Percentiles rank a stretch among this genome's conserved stretches.
Conservation (phyloP, 2,888 invertebrate genomes). For the Lamproptera curius region DNA sequence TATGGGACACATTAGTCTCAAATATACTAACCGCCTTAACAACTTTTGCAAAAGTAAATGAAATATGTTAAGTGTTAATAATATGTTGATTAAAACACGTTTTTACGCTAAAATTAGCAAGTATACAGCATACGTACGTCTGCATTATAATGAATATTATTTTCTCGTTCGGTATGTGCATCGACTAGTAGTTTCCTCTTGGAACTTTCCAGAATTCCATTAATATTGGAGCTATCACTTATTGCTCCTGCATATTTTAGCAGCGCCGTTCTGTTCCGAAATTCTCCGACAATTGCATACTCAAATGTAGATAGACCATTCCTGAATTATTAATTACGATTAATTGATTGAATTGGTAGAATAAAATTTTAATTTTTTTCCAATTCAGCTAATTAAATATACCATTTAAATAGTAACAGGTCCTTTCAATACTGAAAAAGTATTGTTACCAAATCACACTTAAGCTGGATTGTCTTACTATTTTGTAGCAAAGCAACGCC, state of each 20-base stretch:
- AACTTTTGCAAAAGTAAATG: too few species aligned
- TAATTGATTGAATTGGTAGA: background rate
- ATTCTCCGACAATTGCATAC: slow-evolving; percentile 18
- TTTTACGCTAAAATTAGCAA: too few species aligned
- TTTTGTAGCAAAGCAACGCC: too few species aligned
- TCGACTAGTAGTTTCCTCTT: slow-evolving; percentile 16
- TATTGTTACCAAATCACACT: too few species aligned
- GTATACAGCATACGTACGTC: background rate
- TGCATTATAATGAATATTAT: slow-evolving; percentile 7
- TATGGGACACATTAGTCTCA: too few species aligned
- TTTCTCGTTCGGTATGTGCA: slow-evolving; percentile 15
- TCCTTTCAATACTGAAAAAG: too few species aligned
- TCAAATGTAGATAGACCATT: slow-evolving; percentile 2
- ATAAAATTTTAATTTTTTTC: background rate
- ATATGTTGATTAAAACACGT: too few species aligned
- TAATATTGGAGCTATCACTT: slow-evolving; percentile 21
- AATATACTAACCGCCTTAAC: too few species aligned
- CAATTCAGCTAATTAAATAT: too few species aligned
- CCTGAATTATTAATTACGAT: background rate
- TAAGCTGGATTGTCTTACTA: too few species aligned
- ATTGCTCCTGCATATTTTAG: slow-evolving; percentile 21
- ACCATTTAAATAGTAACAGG: too few species aligned
- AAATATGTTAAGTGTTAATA: too few species aligned
- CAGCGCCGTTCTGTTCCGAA: slow-evolving; percentile 18
- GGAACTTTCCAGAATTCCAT: slow-evolving; percentile 21